These are phyloP conservation scores for Aphelenchoides bicaudatus DNA, from an alignment of 2,888 invertebrate species.

Conservation along the genomic window DNA sequence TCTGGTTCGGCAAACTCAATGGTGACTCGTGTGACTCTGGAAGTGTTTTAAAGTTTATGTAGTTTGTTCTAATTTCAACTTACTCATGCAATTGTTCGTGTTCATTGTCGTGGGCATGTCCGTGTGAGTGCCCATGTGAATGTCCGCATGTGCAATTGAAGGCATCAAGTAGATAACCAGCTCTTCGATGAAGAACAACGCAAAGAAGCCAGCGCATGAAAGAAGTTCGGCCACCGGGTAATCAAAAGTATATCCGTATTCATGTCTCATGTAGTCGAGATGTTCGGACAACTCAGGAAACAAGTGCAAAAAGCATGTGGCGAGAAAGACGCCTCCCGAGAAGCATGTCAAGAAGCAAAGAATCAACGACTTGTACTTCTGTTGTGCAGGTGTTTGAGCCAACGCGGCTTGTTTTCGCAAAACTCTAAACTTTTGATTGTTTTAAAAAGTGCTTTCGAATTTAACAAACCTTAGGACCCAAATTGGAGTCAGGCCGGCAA, in stretches of 20 bases:
- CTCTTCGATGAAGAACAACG: slow-evolving; percentile 59
- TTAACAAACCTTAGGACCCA: slow-evolving; percentile 63
- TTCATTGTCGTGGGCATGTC: too few relatives aligned
- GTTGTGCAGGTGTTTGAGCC: slow-evolving; percentile 41
- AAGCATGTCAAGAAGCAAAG: slow-evolving; percentile 65
- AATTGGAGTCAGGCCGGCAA: slow-evolving; percentile 74
- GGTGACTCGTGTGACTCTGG: slow-evolving; percentile 6
- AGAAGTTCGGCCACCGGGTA: slow-evolving; percentile 59
- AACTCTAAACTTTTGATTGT: slow-evolving; percentile 46
- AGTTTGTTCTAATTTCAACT: background rate
- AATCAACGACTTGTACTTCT: slow-evolving; percentile 50
- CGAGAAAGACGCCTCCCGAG: slow-evolving; percentile 68
- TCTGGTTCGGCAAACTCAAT: slow-evolving; percentile 58
- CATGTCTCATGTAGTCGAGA: slow-evolving; percentile 31
- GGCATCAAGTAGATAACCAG: slow-evolving; percentile 51
- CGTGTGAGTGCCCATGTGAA: too few relatives aligned
- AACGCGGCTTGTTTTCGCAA: slow-evolving; percentile 53
- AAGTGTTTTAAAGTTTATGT: background rate
- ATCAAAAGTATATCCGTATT: slow-evolving; percentile 26
- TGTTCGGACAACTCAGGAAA: slow-evolving; percentile 64
- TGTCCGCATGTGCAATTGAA: slow-evolving; percentile 49
- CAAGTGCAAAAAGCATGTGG: slow-evolving; percentile 67
- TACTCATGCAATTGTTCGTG: background rate
- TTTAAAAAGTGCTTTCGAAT: slow-evolving; percentile 7
- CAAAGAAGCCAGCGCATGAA: slow-evolving; percentile 57